Conservation (phyloP, 2,888 invertebrate species). For the Leptinotarsa juncta region DNA sequence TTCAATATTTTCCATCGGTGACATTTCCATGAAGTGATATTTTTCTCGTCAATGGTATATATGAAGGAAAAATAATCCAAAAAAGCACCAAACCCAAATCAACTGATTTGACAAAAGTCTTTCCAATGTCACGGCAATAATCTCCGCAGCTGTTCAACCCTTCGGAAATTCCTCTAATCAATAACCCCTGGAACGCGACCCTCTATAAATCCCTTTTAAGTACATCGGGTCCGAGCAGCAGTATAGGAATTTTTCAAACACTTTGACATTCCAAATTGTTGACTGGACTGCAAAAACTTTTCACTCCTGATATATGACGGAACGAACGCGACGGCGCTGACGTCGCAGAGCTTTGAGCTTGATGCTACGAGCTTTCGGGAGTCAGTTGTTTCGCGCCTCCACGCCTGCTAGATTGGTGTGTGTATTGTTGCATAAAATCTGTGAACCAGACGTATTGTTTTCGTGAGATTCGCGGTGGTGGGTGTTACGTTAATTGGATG, state of each 20-base stretch:
- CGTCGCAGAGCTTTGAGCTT: slow-evolving; percentile 38
- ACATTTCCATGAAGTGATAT: too few relatives aligned
- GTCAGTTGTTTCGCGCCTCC: slow-evolving; percentile 46
- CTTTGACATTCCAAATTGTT: slow-evolving; percentile 61
- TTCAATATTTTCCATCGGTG: too few relatives aligned
- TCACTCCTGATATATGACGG: slow-evolving; percentile 58
- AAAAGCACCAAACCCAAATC: neutral
- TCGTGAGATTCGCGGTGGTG: slow-evolving; percentile 5
- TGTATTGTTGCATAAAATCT: slow-evolving; percentile 17
- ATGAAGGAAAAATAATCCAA: neutral
- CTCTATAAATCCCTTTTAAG: slow-evolving; percentile 32
- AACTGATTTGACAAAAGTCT: slow-evolving; percentile 7
- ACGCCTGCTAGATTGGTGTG: slow-evolving; percentile 19
- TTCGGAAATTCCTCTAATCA: slow-evolving; percentile 28
- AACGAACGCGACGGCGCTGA: slow-evolving; percentile 57
- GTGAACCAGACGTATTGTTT: slow-evolving; percentile 22
- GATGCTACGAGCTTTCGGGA: slow-evolving; percentile 42
- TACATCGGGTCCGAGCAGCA: slow-evolving; percentile 28
- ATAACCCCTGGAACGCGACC: slow-evolving; percentile 25
- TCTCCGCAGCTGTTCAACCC: slow-evolving; percentile 15
- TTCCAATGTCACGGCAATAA: slow-evolving; percentile 7
- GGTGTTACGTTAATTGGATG: slow-evolving; percentile 4
- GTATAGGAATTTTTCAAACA: slow-evolving; percentile 37
- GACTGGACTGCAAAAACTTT: slow-evolving; percentile 60
- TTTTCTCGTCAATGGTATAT: too few relatives aligned